These are phyloP conservation scores for Diglossa cyanea DNA, from an alignment of 2,797 vertebrate genomes.

Conservation along the genomic window DNA sequence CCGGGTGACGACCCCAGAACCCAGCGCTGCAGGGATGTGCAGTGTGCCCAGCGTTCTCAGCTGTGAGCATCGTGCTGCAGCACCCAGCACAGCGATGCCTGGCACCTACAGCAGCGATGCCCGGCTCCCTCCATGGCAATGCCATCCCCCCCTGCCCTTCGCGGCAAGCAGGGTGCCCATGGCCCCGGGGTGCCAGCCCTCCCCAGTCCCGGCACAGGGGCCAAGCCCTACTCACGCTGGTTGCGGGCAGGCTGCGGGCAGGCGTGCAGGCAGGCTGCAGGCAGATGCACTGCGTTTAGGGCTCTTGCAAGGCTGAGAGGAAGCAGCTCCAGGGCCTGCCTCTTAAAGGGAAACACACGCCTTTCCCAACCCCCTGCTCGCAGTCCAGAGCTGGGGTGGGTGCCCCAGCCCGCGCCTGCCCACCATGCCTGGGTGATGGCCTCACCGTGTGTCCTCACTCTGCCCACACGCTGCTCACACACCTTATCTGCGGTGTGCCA, in stretches of 20 bases:
- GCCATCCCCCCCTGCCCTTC: background rate
- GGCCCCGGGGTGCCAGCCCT: background rate
- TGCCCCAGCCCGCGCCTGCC: background rate
- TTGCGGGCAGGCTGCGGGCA: background rate
- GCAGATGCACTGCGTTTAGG: conserved; percentile 64
- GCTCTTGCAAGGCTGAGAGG: conserved; percentile 59
- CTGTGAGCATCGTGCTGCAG: background rate
- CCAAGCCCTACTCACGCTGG: conserved; percentile 55
- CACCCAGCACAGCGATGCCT: fast-evolving
- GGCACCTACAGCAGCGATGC: background rate
- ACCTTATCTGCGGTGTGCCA: background rate
- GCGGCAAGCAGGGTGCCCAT: background rate
- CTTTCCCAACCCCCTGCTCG: conserved; percentile 38
- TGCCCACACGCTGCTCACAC: background rate
- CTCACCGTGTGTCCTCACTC: fast-evolving
- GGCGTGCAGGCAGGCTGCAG: conserved; percentile 23
- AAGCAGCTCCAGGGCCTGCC: conserved; percentile 68
- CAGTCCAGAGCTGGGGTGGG: background rate
- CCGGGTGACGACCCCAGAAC: background rate
- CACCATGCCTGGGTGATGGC: fast-evolving
- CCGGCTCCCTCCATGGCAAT: background rate
- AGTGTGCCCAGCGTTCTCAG: fast-evolving
- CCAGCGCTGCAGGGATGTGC: fast-evolving
- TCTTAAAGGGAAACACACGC: conserved; percentile 76
- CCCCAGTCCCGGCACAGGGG: background rate